A percentile compares a stretch with the other conserved stretches of the same genome.
Evolutionary conservation across 2,797 vertebrate genomes (phyloP).

Genomic region (Momotus momota): DNA sequence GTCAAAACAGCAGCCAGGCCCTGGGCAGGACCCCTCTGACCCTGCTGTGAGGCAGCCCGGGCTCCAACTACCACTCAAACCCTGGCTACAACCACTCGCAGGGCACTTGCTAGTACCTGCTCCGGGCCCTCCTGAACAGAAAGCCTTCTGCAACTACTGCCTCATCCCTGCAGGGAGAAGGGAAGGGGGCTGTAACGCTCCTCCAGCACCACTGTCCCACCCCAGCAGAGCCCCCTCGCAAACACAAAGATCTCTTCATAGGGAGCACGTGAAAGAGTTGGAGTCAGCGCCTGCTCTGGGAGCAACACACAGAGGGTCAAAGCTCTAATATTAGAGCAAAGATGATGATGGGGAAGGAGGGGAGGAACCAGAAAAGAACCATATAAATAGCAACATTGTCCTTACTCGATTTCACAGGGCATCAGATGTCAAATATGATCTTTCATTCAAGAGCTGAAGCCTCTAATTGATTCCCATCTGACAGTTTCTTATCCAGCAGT

Average conservation of each 20-base stretch:
- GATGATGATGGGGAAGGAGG: not conserved
- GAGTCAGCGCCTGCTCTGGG: not conserved
- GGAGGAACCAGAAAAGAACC: not conserved
- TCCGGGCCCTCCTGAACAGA: not conserved
- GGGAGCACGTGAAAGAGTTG: not conserved
- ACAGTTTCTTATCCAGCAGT: conserved; percentile 59
- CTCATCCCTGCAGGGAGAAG: accelerated
- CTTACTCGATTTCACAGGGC: not conserved
- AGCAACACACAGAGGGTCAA: not conserved
- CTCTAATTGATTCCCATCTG: conserved; percentile 59
- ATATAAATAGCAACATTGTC: conserved; percentile 43
- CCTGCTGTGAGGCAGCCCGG: accelerated
- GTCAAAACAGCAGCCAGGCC: not conserved
- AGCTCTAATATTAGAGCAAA: not conserved
- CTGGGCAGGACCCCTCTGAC: not conserved
- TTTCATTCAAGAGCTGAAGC: not conserved
- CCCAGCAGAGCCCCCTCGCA: not conserved
- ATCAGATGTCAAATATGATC: conserved; percentile 15
- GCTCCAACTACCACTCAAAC: not conserved
- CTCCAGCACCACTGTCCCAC: not conserved
- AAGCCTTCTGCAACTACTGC: not conserved
- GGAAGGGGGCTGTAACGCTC: not conserved
- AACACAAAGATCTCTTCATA: conserved; percentile 15
- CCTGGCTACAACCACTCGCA: accelerated
- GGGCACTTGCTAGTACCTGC: accelerated